Percentiles rank a stretch among this genome's conserved stretches.
Conservation (phyloP, 2,113 vertebrate genomes). For the Centropristis striata region DNA sequence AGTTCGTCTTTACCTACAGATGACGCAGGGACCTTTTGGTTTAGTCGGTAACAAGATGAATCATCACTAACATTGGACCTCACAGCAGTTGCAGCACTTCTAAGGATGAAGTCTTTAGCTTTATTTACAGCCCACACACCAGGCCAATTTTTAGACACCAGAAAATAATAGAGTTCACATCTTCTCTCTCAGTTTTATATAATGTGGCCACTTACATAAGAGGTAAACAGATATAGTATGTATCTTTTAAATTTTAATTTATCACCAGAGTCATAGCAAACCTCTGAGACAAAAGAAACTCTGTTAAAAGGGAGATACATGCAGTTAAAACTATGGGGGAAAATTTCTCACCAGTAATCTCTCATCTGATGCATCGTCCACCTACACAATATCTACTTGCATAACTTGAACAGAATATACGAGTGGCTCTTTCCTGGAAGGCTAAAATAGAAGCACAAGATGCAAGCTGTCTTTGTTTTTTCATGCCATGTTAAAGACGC, state of each 20-base stretch:
- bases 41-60: neutral
- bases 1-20: neutral
- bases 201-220: neutral
- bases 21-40: neutral
- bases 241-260: neutral
- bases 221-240: neutral
- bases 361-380: slow-evolving; percentile 20
- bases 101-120: neutral
- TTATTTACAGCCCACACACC: neutral
- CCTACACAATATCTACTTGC: slow-evolving; percentile 42
- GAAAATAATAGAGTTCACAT: neutral
- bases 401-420: slow-evolving; percentile 33
- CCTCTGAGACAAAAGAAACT: neutral
- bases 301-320: neutral
- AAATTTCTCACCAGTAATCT: slow-evolving; percentile 7
- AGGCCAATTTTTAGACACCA: neutral
- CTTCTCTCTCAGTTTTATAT: neutral
- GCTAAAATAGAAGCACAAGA: neutral
- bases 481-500: neutral
- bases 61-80: neutral
- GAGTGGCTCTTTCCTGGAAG: neutral
- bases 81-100: neutral
- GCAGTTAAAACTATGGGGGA: slow-evolving; percentile 2
- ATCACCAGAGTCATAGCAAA: neutral
- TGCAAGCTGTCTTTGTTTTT: neutral